phyloP scores from a whole-genome alignment of 2,888 invertebrate genomes.

The Mesorhabditis sp. region DNA sequence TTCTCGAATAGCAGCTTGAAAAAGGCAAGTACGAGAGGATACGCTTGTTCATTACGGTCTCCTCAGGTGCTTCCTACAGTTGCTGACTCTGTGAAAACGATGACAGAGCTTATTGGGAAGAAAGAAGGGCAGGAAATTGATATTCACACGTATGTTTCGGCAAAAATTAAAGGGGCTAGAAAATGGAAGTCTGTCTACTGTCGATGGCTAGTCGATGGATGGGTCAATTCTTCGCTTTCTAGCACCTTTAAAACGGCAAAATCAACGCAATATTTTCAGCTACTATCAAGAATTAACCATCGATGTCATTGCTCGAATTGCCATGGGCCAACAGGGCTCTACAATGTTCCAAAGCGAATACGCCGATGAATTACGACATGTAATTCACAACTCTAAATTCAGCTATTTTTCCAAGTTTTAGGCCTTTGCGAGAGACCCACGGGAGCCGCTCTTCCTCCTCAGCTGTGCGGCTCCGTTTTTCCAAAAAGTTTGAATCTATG shows the following conservation, averaged over 20 bases:
- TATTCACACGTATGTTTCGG: neutral
- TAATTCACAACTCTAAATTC: neutral
- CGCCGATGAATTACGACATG: neutral
- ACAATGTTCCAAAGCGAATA: neutral
- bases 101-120: slow-evolving; percentile 37
- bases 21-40: slow-evolving; percentile 43
- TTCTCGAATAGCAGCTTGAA: slow-evolving; percentile 62
- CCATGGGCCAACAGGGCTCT: slow-evolving; percentile 26
- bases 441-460: neutral
- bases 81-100: slow-evolving; percentile 56
- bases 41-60: too few species aligned
- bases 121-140: neutral
- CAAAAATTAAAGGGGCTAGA: neutral
- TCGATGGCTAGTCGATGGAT: too few species aligned
- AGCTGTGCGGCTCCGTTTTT: neutral
- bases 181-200: too few species aligned
- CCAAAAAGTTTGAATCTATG: slow-evolving; percentile 7
- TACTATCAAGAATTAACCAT: slow-evolving; percentile 61
- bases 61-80: slow-evolving; percentile 60
- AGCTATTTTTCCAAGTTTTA: neutral
- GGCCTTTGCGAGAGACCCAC: neutral
- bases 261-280: slow-evolving; percentile 5
- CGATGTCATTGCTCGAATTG: slow-evolving; percentile 62
- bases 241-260: neutral
- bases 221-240: too few species aligned